phyloP scores from a whole-genome alignment of 2,888 invertebrate genomes.

The Craniophora ligustri region DNA sequence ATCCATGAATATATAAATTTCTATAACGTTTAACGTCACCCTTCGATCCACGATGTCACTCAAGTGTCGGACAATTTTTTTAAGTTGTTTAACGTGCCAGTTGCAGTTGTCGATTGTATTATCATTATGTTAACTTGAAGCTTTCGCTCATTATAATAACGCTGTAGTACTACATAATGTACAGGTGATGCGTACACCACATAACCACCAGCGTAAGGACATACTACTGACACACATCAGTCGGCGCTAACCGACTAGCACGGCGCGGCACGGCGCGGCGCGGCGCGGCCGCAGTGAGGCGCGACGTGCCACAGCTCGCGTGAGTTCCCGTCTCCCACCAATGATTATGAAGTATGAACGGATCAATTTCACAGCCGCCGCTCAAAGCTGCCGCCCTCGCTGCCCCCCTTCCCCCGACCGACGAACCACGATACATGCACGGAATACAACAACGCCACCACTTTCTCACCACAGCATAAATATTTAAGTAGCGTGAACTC shows the following conservation, averaged over 20 bases:
- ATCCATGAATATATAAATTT: constrained; percentile 56
- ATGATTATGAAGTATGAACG: constrained; percentile 78
- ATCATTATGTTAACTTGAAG: background rate
- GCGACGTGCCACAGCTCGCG: constrained; percentile 44
- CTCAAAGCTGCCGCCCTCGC: constrained; percentile 63
- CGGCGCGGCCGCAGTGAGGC: constrained; percentile 26
- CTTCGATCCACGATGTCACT: constrained; percentile 41
- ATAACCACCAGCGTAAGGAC: too few species aligned
- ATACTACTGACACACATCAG: too few species aligned
- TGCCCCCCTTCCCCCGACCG: constrained; percentile 33
- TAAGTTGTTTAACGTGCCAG: background rate
- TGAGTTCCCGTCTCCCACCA: constrained; percentile 63
- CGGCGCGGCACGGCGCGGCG: background rate
- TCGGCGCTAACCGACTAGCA: too few species aligned
- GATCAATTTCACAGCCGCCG: constrained; percentile 77
- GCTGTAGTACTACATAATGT: too few species aligned
- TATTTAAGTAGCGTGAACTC: constrained; percentile 19
- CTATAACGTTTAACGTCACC: constrained; percentile 52
- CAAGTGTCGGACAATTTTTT: constrained; percentile 13
- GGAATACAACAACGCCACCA: constrained; percentile 38
- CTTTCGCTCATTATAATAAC: background rate
- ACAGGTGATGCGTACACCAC: too few species aligned
- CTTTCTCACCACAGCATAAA: constrained; percentile 52
- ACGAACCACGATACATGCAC: constrained; percentile 39
- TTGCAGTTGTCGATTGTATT: constrained; percentile 10